Evolutionary conservation across 2,113 vertebrate species (phyloP), one percentile per base, ranked within the genome.

Genomic region (Microcebus griseorufus): DNA sequence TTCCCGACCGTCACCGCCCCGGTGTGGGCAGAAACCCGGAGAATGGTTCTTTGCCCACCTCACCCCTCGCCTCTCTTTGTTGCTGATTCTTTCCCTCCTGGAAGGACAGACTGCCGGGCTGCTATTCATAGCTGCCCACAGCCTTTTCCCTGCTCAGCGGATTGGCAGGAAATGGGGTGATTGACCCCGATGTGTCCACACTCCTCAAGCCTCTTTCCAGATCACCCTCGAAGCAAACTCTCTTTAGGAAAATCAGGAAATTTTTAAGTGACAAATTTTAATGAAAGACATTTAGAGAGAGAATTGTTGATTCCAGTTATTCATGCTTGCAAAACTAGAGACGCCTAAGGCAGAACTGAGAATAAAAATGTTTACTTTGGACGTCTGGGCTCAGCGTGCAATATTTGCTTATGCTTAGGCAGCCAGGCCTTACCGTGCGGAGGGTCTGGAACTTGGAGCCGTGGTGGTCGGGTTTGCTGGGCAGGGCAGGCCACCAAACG

Each of bases 301-400:
- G 64, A 72, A 92, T 79, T 85, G 51, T 93, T 64, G 83, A 90
- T 92, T 82, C 62, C 51, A 29, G 79, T 94, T 97, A 88, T 75
- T 92, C 45, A 34, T 51, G 90, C 84, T 88, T 89, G 96, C 64
- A 97, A 78, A 84, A 81, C 55, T 86, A 73, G 80, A 95, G 60
- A 55, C 13, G 58, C 70, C n/a, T 81, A 69, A 92, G 89, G 78
- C 78, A 76, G 64, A 89, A 78, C 25, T 37, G 23, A 97, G 91
- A 98, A 98, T 97, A 96, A 97, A 98, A 97, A 37, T 42, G 22
- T 91, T 93, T 90, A 78, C 78, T 87, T 88, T 92, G 32, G 92
- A 25, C 34, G 9, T 14, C 73, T 79, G 39, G 60, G 88, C 42
- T 94, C 13, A 0, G 13, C 70, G 92, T 97, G 45, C 72, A 53